Percentiles rank a stretch among this genome's conserved stretches.
phyloP scores from a whole-genome alignment of 2,888 invertebrate genomes.

The Rhagophthalmus giganteus region DNA sequence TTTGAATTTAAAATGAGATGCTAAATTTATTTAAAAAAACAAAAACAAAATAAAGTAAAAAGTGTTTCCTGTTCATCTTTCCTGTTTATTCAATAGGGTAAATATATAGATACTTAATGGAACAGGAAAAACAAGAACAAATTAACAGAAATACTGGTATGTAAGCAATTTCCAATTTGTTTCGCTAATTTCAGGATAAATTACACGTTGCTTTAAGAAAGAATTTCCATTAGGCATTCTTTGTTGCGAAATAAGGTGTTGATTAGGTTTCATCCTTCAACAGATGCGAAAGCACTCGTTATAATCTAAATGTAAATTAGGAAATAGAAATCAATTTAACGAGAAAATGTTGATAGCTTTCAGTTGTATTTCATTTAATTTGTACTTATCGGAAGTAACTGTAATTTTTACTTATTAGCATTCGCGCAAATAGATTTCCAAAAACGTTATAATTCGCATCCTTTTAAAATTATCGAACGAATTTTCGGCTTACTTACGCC shows the following conservation, averaged over 20 bases:
- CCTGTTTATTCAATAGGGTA: neutral
- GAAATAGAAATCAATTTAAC: slow-evolving; percentile 34
- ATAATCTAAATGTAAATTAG: slow-evolving; percentile 46
- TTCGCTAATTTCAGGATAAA: slow-evolving; percentile 23
- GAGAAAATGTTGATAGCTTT: slow-evolving; percentile 15
- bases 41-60: slow-evolving; percentile 6
- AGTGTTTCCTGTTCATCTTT: slow-evolving; percentile 3
- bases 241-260: slow-evolving; percentile 26
- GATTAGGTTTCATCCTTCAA: slow-evolving; percentile 28
- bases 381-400: too few species aligned
- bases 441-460: too few species aligned
- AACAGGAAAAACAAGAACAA: slow-evolving; percentile 10
- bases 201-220: slow-evolving; percentile 26
- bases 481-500: too few species aligned
- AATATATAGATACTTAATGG: neutral
- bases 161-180: slow-evolving; percentile 27
- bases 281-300: slow-evolving; percentile 34
- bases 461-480: too few species aligned
- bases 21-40: slow-evolving; percentile 14
- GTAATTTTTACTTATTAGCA: too few species aligned
- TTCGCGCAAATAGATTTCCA: too few species aligned
- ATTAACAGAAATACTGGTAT: slow-evolving; percentile 20
- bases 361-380: slow-evolving; percentile 33
- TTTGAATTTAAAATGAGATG: slow-evolving; percentile 15
- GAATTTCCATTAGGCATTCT: slow-evolving; percentile 27